Percentiles rank a stretch among this genome's conserved stretches.
phyloP scores from a whole-genome alignment of 1,140 invertebrate genomes.

The Neotoxoptera formosana region DNA sequence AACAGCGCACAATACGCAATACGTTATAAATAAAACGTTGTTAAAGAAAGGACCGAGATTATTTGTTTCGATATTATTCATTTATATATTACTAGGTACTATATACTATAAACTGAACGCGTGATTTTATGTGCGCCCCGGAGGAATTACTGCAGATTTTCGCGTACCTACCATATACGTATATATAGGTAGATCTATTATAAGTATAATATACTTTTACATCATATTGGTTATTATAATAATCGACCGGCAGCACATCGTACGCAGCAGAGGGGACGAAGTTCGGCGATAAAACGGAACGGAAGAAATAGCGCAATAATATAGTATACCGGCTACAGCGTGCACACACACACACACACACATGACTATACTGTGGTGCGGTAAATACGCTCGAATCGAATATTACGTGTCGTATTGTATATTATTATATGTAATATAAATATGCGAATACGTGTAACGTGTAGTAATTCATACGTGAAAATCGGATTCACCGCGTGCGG shows the following conservation, averaged over 20 bases:
- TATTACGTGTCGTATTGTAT: background rate
- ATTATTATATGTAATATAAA: background rate
- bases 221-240: conserved; percentile 20
- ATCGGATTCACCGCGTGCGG: background rate
- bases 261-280: background rate
- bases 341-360: too few relatives aligned
- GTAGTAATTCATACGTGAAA: conserved; percentile 32
- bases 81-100: too few relatives aligned
- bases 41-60: background rate
- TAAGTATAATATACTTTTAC: background rate
- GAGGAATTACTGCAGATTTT: background rate
- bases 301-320: background rate
- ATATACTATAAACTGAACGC: background rate
- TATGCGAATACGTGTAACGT: conserved; percentile 1
- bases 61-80: conserved; percentile 34
- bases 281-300: background rate
- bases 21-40: background rate
- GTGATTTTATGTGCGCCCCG: background rate
- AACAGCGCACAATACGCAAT: background rate
- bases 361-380: too few relatives aligned
- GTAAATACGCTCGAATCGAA: background rate
- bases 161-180: too few relatives aligned
- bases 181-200: background rate
- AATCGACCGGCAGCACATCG: background rate
- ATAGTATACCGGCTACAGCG: too few relatives aligned